A percentile compares a stretch with the other conserved stretches of the same genome.
phyloP scores from a whole-genome alignment of 2,113 vertebrate genomes.

The Heliornis fulica region DNA sequence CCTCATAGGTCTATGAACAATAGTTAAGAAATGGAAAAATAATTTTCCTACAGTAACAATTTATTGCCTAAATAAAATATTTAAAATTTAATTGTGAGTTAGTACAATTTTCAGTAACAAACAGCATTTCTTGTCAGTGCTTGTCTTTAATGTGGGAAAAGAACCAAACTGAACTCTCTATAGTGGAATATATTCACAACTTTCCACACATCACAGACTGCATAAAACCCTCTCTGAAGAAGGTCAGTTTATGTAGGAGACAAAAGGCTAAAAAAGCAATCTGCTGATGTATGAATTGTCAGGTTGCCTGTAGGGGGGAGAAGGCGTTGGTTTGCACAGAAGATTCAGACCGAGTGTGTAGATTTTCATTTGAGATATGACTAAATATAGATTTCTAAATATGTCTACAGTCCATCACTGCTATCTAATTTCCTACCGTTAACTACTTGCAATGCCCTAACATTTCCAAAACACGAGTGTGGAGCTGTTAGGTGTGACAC shows the following conservation, averaged over 20 bases:
- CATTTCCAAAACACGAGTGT: fast-evolving
- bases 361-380: neutral
- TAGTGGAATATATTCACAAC: neutral
- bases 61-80: neutral
- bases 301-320: neutral
- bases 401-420: neutral
- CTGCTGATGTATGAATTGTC: neutral
- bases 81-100: neutral
- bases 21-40: neutral
- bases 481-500: neutral
- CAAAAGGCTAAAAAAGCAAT: neutral
- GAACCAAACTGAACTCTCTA: neutral
- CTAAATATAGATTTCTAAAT: neutral
- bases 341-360: fast-evolving
- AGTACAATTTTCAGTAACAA: neutral
- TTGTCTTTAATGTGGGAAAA: neutral
- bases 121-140: neutral
- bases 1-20: neutral
- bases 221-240: neutral
- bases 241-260: neutral
- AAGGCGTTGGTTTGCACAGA: neutral
- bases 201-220: neutral
- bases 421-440: neutral
- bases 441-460: neutral
- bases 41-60: neutral